Evolutionary conservation across 2,888 invertebrate species (phyloP).

Genomic region (Brenthis hecate): DNA sequence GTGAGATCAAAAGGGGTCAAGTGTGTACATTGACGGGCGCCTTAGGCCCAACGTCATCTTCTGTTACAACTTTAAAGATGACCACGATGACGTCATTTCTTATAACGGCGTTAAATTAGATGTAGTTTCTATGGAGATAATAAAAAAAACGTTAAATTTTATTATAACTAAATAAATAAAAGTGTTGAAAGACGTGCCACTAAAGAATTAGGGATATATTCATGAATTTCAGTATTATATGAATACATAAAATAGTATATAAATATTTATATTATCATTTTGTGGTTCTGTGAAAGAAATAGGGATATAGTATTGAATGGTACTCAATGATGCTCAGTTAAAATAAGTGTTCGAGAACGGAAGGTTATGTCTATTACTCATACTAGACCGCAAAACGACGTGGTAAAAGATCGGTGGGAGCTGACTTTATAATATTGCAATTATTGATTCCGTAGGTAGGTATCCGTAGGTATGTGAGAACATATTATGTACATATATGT

Average conservation of each 20-base stretch:
- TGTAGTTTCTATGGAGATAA: neutral
- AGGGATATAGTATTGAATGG: too few species aligned
- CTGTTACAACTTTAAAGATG: slow-evolving; percentile 45
- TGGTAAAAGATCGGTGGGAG: slow-evolving; percentile 25
- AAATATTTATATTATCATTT: too few species aligned
- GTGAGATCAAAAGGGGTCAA: slow-evolving; percentile 82
- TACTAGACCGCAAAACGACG: slow-evolving; percentile 27
- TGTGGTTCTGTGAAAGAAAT: too few species aligned
- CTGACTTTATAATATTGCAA: neutral
- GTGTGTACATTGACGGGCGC: slow-evolving; percentile 80
- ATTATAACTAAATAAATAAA: too few species aligned
- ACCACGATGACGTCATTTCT: slow-evolving; percentile 39
- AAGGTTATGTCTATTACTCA: slow-evolving; percentile 36
- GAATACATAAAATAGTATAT: too few species aligned
- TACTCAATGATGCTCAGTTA: slow-evolving; percentile 29
- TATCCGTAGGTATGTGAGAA: too few species aligned
- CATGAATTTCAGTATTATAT: too few species aligned
- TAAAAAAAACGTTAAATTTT: neutral
- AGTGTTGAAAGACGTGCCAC: too few species aligned
- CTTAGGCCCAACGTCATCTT: slow-evolving; percentile 77
- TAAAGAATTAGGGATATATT: too few species aligned
- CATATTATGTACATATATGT: too few species aligned
- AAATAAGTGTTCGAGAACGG: slow-evolving; percentile 38
- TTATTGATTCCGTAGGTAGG: too few species aligned
- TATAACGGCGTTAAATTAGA: slow-evolving; percentile 11